Evolutionary conservation across 2,888 invertebrate species (phyloP).

Genomic region (Cryptus armator): DNA sequence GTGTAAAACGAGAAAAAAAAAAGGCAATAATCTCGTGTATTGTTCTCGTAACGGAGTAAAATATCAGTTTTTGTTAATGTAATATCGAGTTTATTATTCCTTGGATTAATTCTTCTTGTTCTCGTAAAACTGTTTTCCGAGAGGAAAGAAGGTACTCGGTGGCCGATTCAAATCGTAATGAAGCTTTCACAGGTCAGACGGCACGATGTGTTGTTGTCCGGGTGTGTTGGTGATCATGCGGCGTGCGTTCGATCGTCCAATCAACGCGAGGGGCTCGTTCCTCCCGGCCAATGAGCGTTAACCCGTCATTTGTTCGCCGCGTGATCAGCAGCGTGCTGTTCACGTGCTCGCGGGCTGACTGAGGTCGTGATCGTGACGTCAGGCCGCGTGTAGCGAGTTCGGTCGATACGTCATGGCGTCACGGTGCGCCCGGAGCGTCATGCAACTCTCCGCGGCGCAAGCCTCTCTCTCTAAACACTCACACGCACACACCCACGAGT

Average conservation of each 20-base stretch:
- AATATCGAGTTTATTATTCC: background rate
- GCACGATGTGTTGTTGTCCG: constrained; percentile 82
- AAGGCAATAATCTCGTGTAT: background rate
- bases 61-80: background rate
- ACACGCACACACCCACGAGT: background rate
- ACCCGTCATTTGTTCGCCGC: constrained; percentile 91
- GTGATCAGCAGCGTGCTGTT: constrained; percentile 92
- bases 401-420: constrained; percentile 88
- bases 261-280: constrained; percentile 90
- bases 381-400: constrained; percentile 81
- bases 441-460: constrained; percentile 64
- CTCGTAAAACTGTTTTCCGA: constrained; percentile 12
- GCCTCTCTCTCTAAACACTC: constrained; percentile 23
- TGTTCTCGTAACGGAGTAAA: background rate
- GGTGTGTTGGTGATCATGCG: constrained; percentile 86
- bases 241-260: constrained; percentile 86
- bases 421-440: constrained; percentile 85
- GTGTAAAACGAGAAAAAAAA: too few relatives aligned
- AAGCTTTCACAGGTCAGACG: constrained; percentile 81
- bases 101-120: background rate
- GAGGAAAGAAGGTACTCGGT: constrained; percentile 70
- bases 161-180: constrained; percentile 80
- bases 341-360: constrained; percentile 94
- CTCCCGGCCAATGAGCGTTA: constrained; percentile 87
- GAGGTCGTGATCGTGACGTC: constrained; percentile 89